These are phyloP conservation scores for Fragum whitleyi DNA, from an alignment of 2,888 invertebrate genomes.

Conservation along the genomic window DNA sequence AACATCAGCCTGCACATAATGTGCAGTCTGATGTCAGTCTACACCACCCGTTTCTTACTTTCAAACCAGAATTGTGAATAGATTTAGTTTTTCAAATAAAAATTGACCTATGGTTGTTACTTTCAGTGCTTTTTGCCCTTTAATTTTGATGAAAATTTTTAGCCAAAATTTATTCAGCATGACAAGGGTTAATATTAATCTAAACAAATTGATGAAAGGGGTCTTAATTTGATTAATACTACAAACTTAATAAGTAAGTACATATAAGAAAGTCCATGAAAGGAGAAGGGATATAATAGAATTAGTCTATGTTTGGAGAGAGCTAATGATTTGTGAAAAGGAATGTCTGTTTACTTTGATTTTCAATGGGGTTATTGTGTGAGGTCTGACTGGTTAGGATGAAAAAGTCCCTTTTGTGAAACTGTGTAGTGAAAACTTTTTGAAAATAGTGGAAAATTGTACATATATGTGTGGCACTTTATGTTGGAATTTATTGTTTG, in stretches of 20 bases:
- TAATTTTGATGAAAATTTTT: too few species aligned
- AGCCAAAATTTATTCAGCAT: too few species aligned
- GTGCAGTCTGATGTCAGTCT: too few species aligned
- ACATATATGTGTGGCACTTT: neutral
- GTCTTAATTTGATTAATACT: too few species aligned
- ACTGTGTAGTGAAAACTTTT: neutral
- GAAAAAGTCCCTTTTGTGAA: neutral
- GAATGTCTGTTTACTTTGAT: slow-evolving; percentile 1
- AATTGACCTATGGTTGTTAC: too few species aligned
- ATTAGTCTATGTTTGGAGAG: neutral
- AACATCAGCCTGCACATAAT: too few species aligned
- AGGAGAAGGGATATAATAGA: slow-evolving; percentile 3
- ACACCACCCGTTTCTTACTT: too few species aligned
- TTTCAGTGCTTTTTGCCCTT: too few species aligned
- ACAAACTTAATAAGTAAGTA: neutral
- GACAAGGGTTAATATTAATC: too few species aligned
- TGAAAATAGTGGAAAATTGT: neutral
- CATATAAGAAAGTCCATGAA: neutral
- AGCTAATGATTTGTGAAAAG: neutral
- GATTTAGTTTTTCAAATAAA: too few species aligned
- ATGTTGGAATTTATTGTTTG: neutral
- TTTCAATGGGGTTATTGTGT: slow-evolving; percentile 4
- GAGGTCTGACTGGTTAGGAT: neutral
- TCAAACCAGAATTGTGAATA: too few species aligned
- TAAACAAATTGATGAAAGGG: too few species aligned